These are phyloP conservation scores for Deladenus siricidicola DNA, from an alignment of 2,888 invertebrate genomes.

Conservation along the genomic window DNA sequence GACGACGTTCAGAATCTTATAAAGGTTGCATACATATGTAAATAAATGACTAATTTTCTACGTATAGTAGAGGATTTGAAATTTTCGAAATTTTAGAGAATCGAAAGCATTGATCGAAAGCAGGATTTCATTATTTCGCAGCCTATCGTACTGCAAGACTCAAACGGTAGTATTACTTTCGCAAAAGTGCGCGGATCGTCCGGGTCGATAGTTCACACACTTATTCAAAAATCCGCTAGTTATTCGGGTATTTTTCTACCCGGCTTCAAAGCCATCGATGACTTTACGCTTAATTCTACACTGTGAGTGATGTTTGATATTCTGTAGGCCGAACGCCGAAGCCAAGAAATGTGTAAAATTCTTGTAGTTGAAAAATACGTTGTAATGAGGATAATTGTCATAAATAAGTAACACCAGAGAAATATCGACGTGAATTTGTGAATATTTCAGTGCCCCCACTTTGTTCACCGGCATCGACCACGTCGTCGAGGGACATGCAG, in stretches of 20 bases:
- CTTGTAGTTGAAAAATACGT: too few relatives aligned
- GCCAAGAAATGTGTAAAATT: too few relatives aligned
- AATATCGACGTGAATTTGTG: background rate
- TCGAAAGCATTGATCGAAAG: too few relatives aligned
- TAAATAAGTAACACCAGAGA: background rate
- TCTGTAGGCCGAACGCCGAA: too few relatives aligned
- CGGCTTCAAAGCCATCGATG: slow-evolving; percentile 60
- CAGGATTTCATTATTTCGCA: background rate
- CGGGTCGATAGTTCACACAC: slow-evolving; percentile 87
- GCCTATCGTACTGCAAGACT: slow-evolving; percentile 55
- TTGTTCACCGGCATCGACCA: slow-evolving; percentile 84
- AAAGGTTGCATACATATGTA: too few relatives aligned
- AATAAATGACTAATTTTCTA: too few relatives aligned
- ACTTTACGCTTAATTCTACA: slow-evolving; percentile 25
- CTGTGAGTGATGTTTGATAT: slow-evolving; percentile 29
- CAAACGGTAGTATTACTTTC: slow-evolving; percentile 71
- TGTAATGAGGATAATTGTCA: background rate
- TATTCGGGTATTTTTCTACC: slow-evolving; percentile 81
- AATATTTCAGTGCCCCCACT: slow-evolving; percentile 57
- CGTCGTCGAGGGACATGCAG: slow-evolving; percentile 91
- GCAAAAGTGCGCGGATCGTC: slow-evolving; percentile 81
- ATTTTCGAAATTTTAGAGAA: too few relatives aligned
- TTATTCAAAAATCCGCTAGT: slow-evolving; percentile 69
- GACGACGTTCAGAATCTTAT: slow-evolving; percentile 81
- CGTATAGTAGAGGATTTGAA: too few relatives aligned